Evolutionary conservation across 1,140 invertebrate genomes (phyloP).

Genomic region (Heliconius nattereri): DNA sequence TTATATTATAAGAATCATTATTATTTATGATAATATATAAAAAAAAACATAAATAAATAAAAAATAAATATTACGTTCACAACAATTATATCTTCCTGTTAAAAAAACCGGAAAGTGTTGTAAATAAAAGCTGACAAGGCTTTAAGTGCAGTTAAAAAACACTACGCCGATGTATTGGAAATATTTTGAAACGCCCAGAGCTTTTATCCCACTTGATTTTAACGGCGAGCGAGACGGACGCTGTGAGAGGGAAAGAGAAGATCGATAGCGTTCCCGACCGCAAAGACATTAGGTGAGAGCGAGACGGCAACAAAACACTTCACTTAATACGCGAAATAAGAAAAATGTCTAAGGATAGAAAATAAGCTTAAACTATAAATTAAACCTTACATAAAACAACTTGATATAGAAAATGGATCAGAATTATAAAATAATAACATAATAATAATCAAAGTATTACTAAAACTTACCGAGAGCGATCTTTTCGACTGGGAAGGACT

Average conservation of each 20-base stretch:
- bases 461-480: conserved; percentile 67
- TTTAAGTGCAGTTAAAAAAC: conserved; percentile 12
- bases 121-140: background rate
- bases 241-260: conserved; percentile 61
- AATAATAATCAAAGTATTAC: conserved; percentile 9
- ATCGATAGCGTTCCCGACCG: conserved; percentile 53
- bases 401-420: background rate
- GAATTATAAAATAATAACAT: conserved; percentile 15
- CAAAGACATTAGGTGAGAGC: conserved; percentile 44
- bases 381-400: conserved; percentile 1
- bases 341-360: conserved; percentile 13
- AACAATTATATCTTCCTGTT: background rate
- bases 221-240: conserved; percentile 42
- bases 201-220: conserved; percentile 34
- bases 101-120: background rate
- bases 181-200: conserved; percentile 40
- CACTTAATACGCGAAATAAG: background rate
- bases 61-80: background rate
- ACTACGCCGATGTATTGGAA: conserved; percentile 21
- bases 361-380: conserved; percentile 16
- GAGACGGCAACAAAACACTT: conserved; percentile 55
- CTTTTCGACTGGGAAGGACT: conserved; percentile 66
- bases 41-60: background rate
- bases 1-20: too few species aligned
- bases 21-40: too few species aligned